These are phyloP conservation scores for Sylvilagus bachmani DNA, from an alignment of 2,113 vertebrate species.

Conservation along the genomic window DNA sequence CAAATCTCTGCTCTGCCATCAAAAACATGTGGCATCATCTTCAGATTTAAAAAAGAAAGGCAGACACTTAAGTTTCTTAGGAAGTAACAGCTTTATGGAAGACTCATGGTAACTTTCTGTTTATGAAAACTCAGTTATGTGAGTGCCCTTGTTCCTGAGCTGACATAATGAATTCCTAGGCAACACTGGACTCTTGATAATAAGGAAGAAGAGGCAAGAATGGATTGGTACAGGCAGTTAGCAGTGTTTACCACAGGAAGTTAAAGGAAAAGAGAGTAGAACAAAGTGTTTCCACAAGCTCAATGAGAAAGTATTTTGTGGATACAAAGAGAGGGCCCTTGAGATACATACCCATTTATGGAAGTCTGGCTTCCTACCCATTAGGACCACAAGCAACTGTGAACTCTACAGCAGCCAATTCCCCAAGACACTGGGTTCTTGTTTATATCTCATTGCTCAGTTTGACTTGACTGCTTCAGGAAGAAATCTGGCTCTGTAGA, in stretches of 20 bases:
- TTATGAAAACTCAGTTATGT: background rate
- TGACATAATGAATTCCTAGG: background rate
- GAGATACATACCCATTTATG: accelerated
- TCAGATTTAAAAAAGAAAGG: background rate
- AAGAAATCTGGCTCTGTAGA: accelerated
- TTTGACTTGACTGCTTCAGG: accelerated
- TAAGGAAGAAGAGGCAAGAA: background rate
- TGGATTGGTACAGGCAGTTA: background rate
- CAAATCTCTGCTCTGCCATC: background rate
- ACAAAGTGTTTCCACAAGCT: accelerated
- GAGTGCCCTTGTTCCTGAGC: accelerated
- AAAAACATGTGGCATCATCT: accelerated
- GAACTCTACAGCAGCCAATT: background rate
- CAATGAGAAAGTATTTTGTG: accelerated
- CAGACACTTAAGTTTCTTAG: background rate
- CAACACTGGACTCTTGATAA: too few species aligned
- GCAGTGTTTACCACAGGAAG: background rate
- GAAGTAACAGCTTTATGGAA: background rate
- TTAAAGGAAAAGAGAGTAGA: background rate
- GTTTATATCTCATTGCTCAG: accelerated
- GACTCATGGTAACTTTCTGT: accelerated
- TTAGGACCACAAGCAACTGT: background rate
- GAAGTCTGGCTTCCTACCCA: accelerated
- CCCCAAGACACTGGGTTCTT: background rate
- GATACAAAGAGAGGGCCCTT: too few species aligned